Conservation (phyloP, 2,113 vertebrate genomes). For the Potamarius usumacintae region DNA sequence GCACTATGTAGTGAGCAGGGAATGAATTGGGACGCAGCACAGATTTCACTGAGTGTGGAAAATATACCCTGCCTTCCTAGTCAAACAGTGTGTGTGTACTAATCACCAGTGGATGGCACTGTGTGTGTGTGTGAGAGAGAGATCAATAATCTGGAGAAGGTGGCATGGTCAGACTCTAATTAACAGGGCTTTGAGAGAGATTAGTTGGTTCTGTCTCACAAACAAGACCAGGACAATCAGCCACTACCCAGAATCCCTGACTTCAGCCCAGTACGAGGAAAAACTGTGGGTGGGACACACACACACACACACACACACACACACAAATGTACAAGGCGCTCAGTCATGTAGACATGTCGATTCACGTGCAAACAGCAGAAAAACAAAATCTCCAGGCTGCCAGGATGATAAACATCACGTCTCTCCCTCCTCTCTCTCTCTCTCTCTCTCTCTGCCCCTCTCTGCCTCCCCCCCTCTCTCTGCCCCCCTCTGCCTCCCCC, state of each 20-base stretch:
- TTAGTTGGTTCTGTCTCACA: constrained; percentile 33
- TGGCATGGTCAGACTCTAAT: constrained; percentile 24
- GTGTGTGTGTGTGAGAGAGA: constrained; percentile 15
- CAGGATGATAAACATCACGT: not conserved
- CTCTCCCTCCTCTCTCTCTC: not conserved
- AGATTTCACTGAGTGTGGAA: not conserved
- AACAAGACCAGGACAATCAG: constrained; percentile 37
- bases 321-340: not conserved
- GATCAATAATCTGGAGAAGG: constrained; percentile 31
- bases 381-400: not conserved
- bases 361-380: not conserved
- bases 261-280: not conserved
- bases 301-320: constrained; percentile 9
- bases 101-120: constrained; percentile 11
- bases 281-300: not conserved
- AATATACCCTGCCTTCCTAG: not conserved
- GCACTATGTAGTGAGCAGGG: not conserved
- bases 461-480: not conserved
- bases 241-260: constrained; percentile 37
- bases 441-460: not conserved
- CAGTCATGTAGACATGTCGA: not conserved
- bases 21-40: not conserved
- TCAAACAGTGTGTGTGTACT: not conserved
- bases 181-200: constrained; percentile 34
- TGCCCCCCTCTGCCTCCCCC: not conserved